Base-by-base conservation (phyloP, 2,797 vertebrate species). In the Lophura swinhoii region DNA sequence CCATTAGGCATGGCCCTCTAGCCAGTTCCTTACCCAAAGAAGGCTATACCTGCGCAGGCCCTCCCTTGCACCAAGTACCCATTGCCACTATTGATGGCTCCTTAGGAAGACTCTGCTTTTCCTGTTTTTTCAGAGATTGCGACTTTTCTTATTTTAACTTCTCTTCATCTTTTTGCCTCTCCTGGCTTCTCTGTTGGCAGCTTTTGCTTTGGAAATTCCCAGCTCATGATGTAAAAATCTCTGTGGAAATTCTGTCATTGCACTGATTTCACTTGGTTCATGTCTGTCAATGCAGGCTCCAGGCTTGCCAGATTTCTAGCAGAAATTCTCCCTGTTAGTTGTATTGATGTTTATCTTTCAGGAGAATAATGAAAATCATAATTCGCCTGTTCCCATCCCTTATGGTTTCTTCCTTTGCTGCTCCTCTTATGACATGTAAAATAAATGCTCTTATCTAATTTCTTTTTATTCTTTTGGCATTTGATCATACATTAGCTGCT, bases 81-180 rank as follows among this genome's bases (percentile, higher is more conserved):
- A 4, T 13, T 18, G 28, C 29, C 28, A 22, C 4, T 16, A 49
- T 23, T 1, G 2, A 63, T 0, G 1, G 24, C 31, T 82, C 39
- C 35, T 63, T 22, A 31, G 43, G 26, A 70, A 22, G 6, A 12
- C 20, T 56, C 66, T 77, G 20, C 16, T 37, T 59, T 77, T 55
- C 35, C 15, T 59, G n/a, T 31, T 51, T 49, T 63, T 58, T 16
- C 21, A 74, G 56, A 59, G 6, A 6, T 31, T 56, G 15, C 35
- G 41, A 63, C 35, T 76, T 88, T 59, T 10, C 6, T 55, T 77
- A 49, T 14, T 49, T 49, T 29, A 28, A 53, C 7, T 53, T 13
- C 14, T 53, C 51, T 44, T 12, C 31, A n/a, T 29, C 44, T 68
- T 71, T 78, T 43, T 68, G 2, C 5, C 20, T 56, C 21, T 73